Evolutionary conservation across 2,113 vertebrate species (phyloP).

Genomic region (Opisthocomus hoazin): DNA sequence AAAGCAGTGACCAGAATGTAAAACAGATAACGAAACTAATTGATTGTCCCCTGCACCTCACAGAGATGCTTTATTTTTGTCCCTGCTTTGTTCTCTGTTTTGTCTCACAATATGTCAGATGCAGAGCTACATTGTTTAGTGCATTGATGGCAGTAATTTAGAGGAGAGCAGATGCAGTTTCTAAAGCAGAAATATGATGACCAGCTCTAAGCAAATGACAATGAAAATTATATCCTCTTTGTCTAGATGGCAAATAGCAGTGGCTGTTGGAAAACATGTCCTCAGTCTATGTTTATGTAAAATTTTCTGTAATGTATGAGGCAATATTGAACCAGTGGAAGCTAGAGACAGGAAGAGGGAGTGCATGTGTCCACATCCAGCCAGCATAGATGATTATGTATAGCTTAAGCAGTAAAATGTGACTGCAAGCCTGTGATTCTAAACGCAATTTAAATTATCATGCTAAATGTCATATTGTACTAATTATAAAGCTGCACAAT

Average conservation of each 20-base stretch:
- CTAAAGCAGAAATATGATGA: slow-evolving; percentile 41
- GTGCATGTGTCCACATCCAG: background rate
- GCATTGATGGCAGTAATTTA: slow-evolving; percentile 34
- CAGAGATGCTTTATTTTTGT: slow-evolving; percentile 61
- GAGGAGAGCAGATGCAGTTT: slow-evolving; percentile 36
- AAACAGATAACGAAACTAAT: slow-evolving; percentile 76
- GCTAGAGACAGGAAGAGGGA: background rate
- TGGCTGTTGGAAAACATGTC: slow-evolving; percentile 21
- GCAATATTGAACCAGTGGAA: background rate
- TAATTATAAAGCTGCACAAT: background rate
- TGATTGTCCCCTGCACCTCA: slow-evolving; percentile 66
- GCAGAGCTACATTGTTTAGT: slow-evolving; percentile 37
- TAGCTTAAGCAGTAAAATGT: background rate
- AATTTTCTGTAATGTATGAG: background rate
- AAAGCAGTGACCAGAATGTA: slow-evolving; percentile 77
- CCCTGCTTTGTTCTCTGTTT: slow-evolving; percentile 51
- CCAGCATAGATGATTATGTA: background rate
- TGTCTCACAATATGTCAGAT: slow-evolving; percentile 52
- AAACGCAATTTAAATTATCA: background rate
- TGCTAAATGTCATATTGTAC: background rate
- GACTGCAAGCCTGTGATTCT: background rate
- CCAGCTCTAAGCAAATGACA: slow-evolving; percentile 46
- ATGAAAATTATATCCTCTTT: slow-evolving; percentile 23
- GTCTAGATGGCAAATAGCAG: slow-evolving; percentile 16
- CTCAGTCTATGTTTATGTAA: slow-evolving; percentile 16